A percentile compares a stretch with the other conserved stretches of the same genome.
phyloP scores from a whole-genome alignment of 2,113 vertebrate species.

The Proteles cristata region DNA sequence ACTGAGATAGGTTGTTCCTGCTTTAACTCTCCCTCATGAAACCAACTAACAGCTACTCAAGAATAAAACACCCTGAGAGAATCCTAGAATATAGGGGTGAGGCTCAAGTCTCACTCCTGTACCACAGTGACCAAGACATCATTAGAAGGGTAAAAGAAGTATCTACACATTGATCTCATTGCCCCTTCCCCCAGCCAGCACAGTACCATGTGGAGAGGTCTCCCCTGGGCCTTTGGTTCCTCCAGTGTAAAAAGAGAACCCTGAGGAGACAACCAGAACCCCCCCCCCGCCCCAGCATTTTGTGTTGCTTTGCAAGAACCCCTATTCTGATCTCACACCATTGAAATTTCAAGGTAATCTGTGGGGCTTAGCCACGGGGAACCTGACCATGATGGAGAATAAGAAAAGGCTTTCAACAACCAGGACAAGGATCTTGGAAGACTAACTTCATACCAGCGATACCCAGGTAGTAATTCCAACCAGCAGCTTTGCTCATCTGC shows the following conservation, averaged over 20 bases:
- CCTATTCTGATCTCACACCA: neutral
- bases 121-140: neutral
- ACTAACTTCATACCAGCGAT: neutral
- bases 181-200: neutral
- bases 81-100: neutral
- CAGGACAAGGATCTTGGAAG: neutral
- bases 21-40: neutral
- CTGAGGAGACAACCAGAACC: neutral
- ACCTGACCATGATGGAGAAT: neutral
- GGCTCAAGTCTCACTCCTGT: neutral
- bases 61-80: neutral
- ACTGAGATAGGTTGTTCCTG: neutral
- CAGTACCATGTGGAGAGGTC: neutral
- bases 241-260: neutral
- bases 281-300: neutral
- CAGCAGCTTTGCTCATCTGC: neutral
- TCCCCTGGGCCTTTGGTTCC: neutral
- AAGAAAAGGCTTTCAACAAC: neutral
- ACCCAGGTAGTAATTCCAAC: neutral
- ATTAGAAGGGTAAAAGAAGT: neutral
- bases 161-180: neutral
- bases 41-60: neutral
- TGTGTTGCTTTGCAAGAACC: neutral
- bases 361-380: neutral
- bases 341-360: neutral